Evolutionary conservation across 2,797 vertebrate species (phyloP).

Genomic region (Eutrigla gurnardus): DNA sequence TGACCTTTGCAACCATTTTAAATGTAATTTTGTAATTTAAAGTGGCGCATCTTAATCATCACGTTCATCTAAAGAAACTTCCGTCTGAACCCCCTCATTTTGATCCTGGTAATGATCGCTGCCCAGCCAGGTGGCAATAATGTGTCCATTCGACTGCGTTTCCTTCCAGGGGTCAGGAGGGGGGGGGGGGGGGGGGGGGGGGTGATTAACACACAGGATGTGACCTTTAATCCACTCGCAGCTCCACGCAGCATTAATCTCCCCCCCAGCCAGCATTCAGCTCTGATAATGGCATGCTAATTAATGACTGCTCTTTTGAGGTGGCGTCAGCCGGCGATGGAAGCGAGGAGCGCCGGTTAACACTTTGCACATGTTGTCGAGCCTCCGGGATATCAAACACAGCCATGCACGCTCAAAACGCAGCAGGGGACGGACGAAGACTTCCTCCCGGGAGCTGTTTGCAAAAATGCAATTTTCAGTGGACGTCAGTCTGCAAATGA

Average conservation of each 20-base stretch:
- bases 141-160: conserved; percentile 87
- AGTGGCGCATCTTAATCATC: not conserved
- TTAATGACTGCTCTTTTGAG: conserved; percentile 83
- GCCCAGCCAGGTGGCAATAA: conserved; percentile 86
- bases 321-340: conserved; percentile 42
- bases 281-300: conserved; percentile 85
- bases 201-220: conserved; percentile 88
- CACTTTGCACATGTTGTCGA: conserved; percentile 57
- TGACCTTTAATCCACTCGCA: conserved; percentile 87
- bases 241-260: conserved; percentile 86
- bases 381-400: conserved; percentile 36
- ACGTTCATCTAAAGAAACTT: not conserved
- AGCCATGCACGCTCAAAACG: conserved; percentile 12
- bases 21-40: conserved; percentile 13
- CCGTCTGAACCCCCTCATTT: conserved; percentile 39
- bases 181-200: conserved; percentile 82
- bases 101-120: conserved; percentile 78
- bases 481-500: conserved; percentile 5
- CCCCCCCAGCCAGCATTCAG: conserved; percentile 72
- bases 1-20: conserved; percentile 34
- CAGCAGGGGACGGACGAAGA: conserved; percentile 4
- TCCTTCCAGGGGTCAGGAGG: conserved; percentile 86
- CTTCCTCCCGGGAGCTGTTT: conserved; percentile 8
- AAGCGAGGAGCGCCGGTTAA: conserved; percentile 59
- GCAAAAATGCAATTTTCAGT: conserved; percentile 1